phyloP scores from a whole-genome alignment of 2,888 invertebrate species.

The Eumacrocentrus americanus region DNA sequence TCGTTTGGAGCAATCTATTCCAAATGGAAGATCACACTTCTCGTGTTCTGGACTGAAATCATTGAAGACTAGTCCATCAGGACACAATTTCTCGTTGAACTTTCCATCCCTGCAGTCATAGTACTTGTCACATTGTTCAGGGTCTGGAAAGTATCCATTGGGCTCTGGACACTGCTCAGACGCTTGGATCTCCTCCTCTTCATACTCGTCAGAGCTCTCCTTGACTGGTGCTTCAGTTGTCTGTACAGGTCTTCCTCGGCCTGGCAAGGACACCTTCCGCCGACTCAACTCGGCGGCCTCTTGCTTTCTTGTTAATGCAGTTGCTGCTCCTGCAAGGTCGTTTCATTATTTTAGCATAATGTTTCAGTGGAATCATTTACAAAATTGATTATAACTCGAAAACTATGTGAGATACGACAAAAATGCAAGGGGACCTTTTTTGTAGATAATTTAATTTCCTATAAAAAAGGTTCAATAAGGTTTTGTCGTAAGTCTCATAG shows the following conservation, averaged over 20 bases:
- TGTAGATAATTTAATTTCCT: too few species aligned
- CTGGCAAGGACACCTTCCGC: constrained; percentile 44
- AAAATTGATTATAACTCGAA: too few species aligned
- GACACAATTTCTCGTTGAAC: constrained; percentile 79
- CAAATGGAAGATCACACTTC: constrained; percentile 86
- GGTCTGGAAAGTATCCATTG: constrained; percentile 84
- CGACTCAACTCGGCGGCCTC: constrained; percentile 55
- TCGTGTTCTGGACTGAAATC: constrained; percentile 82
- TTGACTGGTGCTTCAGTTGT: constrained; percentile 25
- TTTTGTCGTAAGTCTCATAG: not conserved
- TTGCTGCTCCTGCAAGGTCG: constrained; percentile 43
- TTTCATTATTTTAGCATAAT: too few species aligned
- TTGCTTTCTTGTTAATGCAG: constrained; percentile 54
- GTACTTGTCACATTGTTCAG: constrained; percentile 88
- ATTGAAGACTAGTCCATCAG: constrained; percentile 90
- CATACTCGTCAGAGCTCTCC: constrained; percentile 49
- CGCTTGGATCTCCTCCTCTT: constrained; percentile 66
- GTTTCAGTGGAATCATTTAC: too few species aligned
- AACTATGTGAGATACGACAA: too few species aligned
- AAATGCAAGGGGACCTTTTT: too few species aligned
- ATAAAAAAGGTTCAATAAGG: not conserved
- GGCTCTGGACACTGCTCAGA: constrained; percentile 79
- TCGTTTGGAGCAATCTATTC: constrained; percentile 81
- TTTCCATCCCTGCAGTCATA: constrained; percentile 79
- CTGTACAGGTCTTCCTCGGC: constrained; percentile 44